These are phyloP conservation scores for Natrix natrix DNA, from an alignment of 2,797 vertebrate genomes.

Conservation along the genomic window DNA sequence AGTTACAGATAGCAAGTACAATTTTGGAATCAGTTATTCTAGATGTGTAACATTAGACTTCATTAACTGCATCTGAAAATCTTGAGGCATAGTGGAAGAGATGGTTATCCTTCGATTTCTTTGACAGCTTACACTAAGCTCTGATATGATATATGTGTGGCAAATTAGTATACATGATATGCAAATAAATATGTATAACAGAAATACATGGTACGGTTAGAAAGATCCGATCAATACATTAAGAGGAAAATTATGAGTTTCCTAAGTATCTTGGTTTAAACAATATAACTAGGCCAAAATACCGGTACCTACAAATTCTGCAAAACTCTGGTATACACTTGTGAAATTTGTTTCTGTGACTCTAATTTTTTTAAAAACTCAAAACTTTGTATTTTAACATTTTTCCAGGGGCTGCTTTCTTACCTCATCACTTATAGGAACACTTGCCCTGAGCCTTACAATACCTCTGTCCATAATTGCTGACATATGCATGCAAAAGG, in stretches of 20 bases:
- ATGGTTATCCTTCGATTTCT: not conserved
- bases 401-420: conserved; percentile 92
- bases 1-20: not conserved
- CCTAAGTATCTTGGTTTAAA: not conserved
- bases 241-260: not conserved
- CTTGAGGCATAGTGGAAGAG: not conserved
- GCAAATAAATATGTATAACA: not conserved
- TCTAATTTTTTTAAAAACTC: conserved; percentile 28
- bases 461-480: conserved; percentile 96
- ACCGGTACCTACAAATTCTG: not conserved
- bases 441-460: conserved; percentile 92
- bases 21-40: not conserved
- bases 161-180: not conserved
- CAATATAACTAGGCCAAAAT: not conserved
- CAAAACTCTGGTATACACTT: not conserved
- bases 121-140: not conserved
- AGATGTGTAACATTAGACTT: not conserved
- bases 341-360: conserved; percentile 5
- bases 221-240: not conserved
- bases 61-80: not conserved
- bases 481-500: conserved; percentile 96
- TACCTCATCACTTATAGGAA: conserved; percentile 94
- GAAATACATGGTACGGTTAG: not conserved
- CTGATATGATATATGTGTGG: not conserved
- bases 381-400: not conserved